Evolutionary conservation across 2,113 vertebrate species (phyloP).

Genomic region (Microcebus griseorufus): DNA sequence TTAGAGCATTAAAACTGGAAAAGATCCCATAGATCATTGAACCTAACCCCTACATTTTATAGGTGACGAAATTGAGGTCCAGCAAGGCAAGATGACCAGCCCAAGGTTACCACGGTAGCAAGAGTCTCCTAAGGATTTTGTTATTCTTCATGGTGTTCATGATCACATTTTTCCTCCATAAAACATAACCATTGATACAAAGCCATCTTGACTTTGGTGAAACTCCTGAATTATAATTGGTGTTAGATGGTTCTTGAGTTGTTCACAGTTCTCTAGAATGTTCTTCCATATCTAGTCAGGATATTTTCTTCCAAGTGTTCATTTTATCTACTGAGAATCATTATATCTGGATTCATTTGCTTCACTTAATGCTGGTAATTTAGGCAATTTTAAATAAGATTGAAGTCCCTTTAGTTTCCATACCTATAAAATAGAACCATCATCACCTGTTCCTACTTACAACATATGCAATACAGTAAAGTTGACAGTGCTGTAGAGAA

Average conservation of each 20-base stretch:
- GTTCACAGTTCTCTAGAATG: background rate
- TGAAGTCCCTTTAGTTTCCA: background rate
- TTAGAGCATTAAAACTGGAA: background rate
- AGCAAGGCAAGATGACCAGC: background rate
- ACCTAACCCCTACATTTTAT: background rate
- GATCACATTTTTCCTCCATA: background rate
- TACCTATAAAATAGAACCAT: background rate
- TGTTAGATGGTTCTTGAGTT: background rate
- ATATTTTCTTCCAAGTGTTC: background rate
- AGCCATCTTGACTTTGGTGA: background rate
- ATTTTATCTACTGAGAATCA: background rate
- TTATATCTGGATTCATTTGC: background rate
- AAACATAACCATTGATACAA: background rate
- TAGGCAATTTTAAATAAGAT: background rate
- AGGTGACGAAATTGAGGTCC: background rate
- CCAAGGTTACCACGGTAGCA: background rate
- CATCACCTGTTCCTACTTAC: background rate
- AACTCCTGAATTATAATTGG: background rate
- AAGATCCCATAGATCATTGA: background rate
- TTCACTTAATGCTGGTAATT: background rate
- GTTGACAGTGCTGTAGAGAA: background rate
- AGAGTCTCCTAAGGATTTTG: background rate
- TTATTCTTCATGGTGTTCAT: background rate
- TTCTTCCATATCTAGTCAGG: background rate
- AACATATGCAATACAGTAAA: background rate